Evolutionary conservation across 2,797 vertebrate genomes (phyloP), one percentile per base, ranked within the genome.

Genomic region (Myotis pilosus): DNA sequence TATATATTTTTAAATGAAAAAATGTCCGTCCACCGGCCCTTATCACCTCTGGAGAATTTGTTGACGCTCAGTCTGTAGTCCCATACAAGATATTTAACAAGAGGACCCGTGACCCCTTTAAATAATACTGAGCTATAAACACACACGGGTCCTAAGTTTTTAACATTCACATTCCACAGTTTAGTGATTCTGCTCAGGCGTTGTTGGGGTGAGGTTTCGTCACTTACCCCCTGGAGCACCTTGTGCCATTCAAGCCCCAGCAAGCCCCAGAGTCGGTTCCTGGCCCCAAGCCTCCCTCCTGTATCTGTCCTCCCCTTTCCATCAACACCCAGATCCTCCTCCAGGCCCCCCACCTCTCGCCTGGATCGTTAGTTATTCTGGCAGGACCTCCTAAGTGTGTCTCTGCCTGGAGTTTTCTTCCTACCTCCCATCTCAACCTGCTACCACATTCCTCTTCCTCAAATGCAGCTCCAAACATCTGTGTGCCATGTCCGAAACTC

Each of bases 371-470:
- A 38, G 17, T 64, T 28, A 15, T 0, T 15, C 30, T 2, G 55
- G 19, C 20, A 78, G 53, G 69, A 33, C 10, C 33, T 47, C 36
- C 57, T 28, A 6, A 47, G 3, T 33, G 10, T 76, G 66, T 36
- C 57, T 76, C 38, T 57, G 49, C 36, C 28, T 91, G 53, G 51
- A n/a, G 3, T 38, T 95, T 62, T 30, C 57, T 72, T 72, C 25
- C 55, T 62, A 13, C 10, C 11, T 20, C 16, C n/a, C 33, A n/a
- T 19, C n/a, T 28, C 83, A 41, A 25, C 25, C 57, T 76, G 25
- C 33, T 47, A 20, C n/a, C 36, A 22, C 4, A 28, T n/a, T 7
- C 4, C 20, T 30, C 12, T 78, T 86, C 69, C 74, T 68, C 23
- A 30, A 74, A 36, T 6, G 10, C 33, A 76, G 25, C 47, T 57